A percentile compares a stretch with the other conserved stretches of the same genome.
phyloP scores from a whole-genome alignment of 2,797 vertebrate species.

The Anabacerthia variegaticeps region DNA sequence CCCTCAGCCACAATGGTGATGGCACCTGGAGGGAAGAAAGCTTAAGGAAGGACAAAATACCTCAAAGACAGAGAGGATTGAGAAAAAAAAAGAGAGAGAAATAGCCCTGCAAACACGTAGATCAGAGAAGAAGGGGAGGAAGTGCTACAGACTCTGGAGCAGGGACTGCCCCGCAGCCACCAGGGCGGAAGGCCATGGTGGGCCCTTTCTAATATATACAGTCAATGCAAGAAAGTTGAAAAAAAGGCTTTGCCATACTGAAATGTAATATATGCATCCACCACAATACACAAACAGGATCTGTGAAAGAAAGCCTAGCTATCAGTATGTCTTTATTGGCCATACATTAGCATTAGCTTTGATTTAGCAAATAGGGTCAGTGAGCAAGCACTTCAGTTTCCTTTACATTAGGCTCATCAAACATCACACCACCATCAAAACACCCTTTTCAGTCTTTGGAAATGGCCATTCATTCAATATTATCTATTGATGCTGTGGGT shows the following conservation, averaged over 20 bases:
- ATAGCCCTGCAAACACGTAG: rapidly evolving
- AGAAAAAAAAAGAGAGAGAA: not conserved
- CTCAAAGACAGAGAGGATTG: not conserved
- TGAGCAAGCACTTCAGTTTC: not conserved
- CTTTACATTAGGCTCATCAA: not conserved
- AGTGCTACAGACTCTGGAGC: not conserved
- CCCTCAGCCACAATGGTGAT: not conserved
- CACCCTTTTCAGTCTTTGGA: not conserved
- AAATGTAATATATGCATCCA: not conserved
- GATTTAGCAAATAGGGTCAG: not conserved
- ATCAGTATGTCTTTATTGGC: not conserved
- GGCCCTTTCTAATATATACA: not conserved
- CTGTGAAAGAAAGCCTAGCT: not conserved
- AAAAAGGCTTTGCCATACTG: not conserved
- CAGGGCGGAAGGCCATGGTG: rapidly evolving
- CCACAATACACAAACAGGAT: not conserved
- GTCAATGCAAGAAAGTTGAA: not conserved
- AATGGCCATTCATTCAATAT: not conserved
- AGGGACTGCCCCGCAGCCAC: not conserved
- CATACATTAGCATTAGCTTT: not conserved
- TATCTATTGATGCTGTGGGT: not conserved
- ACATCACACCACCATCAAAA: not conserved
- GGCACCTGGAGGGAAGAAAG: rapidly evolving
- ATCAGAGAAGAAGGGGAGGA: not conserved
- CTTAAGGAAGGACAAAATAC: not conserved